Percentiles rank a stretch among this genome's conserved stretches.
phyloP scores from a whole-genome alignment of 2,797 vertebrate genomes.

The Periparus ater region DNA sequence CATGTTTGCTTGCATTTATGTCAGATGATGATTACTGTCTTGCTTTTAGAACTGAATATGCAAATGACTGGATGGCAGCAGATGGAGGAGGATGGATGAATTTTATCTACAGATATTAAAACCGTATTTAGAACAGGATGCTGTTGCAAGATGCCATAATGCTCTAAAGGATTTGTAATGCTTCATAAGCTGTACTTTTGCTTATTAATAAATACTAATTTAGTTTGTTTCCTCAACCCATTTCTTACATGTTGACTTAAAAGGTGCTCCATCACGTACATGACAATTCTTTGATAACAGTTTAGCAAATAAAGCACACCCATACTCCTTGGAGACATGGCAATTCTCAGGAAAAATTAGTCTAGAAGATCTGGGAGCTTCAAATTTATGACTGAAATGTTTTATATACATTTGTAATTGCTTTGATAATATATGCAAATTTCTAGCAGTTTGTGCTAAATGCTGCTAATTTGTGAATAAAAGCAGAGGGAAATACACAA shows the following conservation, averaged over 20 bases:
- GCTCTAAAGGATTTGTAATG: conserved; percentile 17
- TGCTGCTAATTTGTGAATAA: neutral
- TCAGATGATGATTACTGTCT: neutral
- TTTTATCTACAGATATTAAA: conserved; percentile 48
- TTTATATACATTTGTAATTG: conserved; percentile 34
- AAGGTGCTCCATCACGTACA: conserved; percentile 17
- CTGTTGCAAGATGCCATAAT: conserved; percentile 15
- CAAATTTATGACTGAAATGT: conserved; percentile 33
- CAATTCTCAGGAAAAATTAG: conserved; percentile 34
- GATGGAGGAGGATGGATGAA: neutral
- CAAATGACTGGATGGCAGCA: neutral
- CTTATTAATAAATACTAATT: conserved; percentile 69
- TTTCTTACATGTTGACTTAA: conserved; percentile 56
- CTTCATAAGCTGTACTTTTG: conserved; percentile 27
- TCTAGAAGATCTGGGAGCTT: conserved; percentile 40
- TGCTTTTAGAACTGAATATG: conserved; percentile 28
- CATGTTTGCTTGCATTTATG: neutral
- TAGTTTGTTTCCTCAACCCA: conserved; percentile 47
- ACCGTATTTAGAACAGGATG: conserved; percentile 24
- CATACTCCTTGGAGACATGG: neutral
- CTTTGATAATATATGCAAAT: conserved; percentile 18
- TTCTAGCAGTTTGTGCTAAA: neutral
- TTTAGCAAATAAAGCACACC: conserved; percentile 11
- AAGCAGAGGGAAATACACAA: neutral
- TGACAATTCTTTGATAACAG: neutral